These are phyloP conservation scores for Crenuchus spilurus DNA, from an alignment of 2,797 vertebrate species.

Conservation along the genomic window DNA sequence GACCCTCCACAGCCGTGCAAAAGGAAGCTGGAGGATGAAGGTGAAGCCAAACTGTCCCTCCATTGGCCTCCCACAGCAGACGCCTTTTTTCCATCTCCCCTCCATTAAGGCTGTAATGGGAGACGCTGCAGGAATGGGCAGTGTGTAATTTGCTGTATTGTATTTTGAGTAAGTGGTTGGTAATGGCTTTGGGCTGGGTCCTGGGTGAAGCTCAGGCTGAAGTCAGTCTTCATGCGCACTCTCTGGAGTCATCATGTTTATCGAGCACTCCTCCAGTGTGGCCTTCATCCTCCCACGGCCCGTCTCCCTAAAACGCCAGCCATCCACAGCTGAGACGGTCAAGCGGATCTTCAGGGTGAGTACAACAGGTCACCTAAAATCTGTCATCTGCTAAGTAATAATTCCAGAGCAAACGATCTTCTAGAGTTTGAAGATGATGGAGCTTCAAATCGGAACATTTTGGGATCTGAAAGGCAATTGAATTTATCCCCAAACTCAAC, in stretches of 20 bases:
- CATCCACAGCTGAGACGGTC: slow-evolving; percentile 82
- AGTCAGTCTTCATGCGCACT: slow-evolving; percentile 56
- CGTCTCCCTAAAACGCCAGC: slow-evolving; percentile 75
- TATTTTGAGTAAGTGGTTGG: slow-evolving; percentile 28
- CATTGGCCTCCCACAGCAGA: slow-evolving; percentile 6
- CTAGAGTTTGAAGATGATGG: too few species aligned
- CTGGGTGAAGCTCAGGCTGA: slow-evolving; percentile 65
- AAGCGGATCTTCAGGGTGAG: slow-evolving; percentile 92
- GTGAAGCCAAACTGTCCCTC: not conserved
- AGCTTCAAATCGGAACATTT: too few species aligned
- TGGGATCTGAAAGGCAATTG: too few species aligned
- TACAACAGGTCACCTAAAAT: too few species aligned
- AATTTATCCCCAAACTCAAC: too few species aligned
- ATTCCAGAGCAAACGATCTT: too few species aligned
- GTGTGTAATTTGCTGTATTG: slow-evolving; percentile 8
- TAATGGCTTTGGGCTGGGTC: slow-evolving; percentile 53
- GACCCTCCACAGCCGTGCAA: slow-evolving; percentile 4
- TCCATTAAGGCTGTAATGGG: slow-evolving; percentile 51
- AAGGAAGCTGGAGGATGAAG: slow-evolving; percentile 15
- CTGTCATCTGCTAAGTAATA: too few species aligned
- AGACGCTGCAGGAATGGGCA: slow-evolving; percentile 32
- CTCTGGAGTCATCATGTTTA: slow-evolving; percentile 34
- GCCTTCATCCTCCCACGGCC: slow-evolving; percentile 57
- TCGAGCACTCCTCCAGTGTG: slow-evolving; percentile 62
- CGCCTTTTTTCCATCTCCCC: not conserved